phyloP scores from a whole-genome alignment of 2,888 invertebrate genomes.

The Xestoiulus laeticollis region DNA sequence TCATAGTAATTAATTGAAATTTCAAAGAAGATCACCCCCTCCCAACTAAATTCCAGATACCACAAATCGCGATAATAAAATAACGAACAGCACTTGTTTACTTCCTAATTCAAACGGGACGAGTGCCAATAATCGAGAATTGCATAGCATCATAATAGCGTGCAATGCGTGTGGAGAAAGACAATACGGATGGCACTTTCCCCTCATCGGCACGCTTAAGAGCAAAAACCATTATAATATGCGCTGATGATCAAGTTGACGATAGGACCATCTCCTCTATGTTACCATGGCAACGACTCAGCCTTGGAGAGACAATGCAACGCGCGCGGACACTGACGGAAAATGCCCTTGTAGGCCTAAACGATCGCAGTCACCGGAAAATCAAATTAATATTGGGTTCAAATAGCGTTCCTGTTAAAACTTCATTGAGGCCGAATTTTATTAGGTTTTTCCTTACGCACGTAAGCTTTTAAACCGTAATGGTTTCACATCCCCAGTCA shows the following conservation, averaged over 20 bases:
- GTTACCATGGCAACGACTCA: not conserved
- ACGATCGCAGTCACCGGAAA: slow-evolving; percentile 32
- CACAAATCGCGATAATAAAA: slow-evolving; percentile 28
- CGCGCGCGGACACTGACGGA: slow-evolving; percentile 20
- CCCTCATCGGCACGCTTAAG: slow-evolving; percentile 35
- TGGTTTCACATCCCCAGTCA: too few relatives aligned
- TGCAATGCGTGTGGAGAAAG: not conserved
- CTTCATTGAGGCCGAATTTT: not conserved
- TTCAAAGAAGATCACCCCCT: not conserved
- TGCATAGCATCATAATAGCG: not conserved
- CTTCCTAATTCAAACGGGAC: slow-evolving; percentile 35
- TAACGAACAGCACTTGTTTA: slow-evolving; percentile 36
- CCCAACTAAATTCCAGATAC: not conserved
- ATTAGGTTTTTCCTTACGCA: not conserved
- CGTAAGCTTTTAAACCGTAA: not conserved
- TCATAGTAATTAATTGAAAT: not conserved
- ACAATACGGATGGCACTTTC: not conserved
- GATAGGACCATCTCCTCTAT: not conserved
- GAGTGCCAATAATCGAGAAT: slow-evolving; percentile 30
- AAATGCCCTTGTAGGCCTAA: slow-evolving; percentile 32
- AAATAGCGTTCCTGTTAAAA: not conserved
- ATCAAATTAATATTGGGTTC: slow-evolving; percentile 27
- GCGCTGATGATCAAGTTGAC: slow-evolving; percentile 38
- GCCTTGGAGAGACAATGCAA: not conserved
- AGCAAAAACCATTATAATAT: slow-evolving; percentile 41